A percentile compares a stretch with the other conserved stretches of the same genome.
Evolutionary conservation across 2,888 invertebrate species (phyloP).

Genomic region (Achlya flavicornis): DNA sequence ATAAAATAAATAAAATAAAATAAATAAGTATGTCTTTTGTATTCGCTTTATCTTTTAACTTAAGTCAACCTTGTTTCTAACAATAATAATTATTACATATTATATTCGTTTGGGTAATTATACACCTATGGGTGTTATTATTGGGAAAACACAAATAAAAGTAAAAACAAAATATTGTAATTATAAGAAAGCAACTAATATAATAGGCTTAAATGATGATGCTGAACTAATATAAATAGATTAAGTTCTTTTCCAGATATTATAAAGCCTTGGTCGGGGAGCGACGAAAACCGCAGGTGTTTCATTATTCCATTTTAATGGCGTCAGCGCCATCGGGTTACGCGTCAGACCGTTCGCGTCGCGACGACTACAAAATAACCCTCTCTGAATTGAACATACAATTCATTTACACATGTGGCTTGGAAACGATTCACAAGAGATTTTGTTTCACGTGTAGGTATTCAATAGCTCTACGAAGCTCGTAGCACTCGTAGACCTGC

Average conservation of each 20-base stretch:
- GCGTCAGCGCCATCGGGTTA: conserved; percentile 67
- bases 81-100: no score
- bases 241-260: conserved; percentile 16
- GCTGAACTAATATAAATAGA: no score
- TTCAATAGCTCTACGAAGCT: neutral
- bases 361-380: conserved; percentile 32
- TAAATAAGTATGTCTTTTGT: no score
- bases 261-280: conserved; percentile 30
- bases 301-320: conserved; percentile 82
- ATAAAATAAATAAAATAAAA: no score
- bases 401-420: conserved; percentile 19
- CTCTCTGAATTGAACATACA: conserved; percentile 25
- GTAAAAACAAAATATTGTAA: no score
- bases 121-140: no score
- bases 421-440: neutral
- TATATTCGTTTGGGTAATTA: no score
- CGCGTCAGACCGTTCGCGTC: conserved; percentile 44
- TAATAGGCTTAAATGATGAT: no score
- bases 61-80: no score
- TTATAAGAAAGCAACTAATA: no score
- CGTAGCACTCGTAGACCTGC: neutral
- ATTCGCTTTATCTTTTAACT: no score
- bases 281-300: conserved; percentile 76
- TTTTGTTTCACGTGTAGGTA: conserved; percentile 1
- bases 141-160: no score